Evolutionary conservation across 1,140 invertebrate genomes (phyloP).

Genomic region (Papilio helenus): DNA sequence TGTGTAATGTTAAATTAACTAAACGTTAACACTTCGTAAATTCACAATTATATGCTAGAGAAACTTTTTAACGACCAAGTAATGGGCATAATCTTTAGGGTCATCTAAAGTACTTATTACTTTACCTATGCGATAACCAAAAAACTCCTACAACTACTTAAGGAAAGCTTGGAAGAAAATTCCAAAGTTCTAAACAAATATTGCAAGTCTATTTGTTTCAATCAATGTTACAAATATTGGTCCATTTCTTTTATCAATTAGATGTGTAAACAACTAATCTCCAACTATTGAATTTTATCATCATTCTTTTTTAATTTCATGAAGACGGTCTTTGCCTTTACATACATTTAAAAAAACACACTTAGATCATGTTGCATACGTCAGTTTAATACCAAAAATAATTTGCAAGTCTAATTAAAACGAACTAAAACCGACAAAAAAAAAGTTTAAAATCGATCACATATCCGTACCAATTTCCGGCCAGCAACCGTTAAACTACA

Average conservation of each 20-base stretch:
- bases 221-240: background rate
- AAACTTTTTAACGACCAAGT: too few species aligned
- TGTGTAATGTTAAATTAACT: background rate
- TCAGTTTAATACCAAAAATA: background rate
- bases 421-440: background rate
- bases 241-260: background rate
- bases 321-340: too few species aligned
- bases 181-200: background rate
- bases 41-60: background rate
- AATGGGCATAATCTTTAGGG: too few species aligned
- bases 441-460: background rate
- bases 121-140: background rate
- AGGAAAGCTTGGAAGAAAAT: background rate
- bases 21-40: background rate
- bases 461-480: constrained; percentile 8
- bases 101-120: too few species aligned
- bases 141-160: background rate
- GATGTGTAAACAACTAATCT: background rate
- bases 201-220: background rate
- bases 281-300: background rate
- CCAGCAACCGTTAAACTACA: constrained; percentile 15
- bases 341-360: too few species aligned
- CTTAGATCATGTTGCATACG: too few species aligned
- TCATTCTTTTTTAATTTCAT: background rate
- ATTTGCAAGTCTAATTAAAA: background rate